These are phyloP conservation scores for Calidris pygmaea DNA, from an alignment of 2,113 vertebrate genomes.

Conservation along the genomic window DNA sequence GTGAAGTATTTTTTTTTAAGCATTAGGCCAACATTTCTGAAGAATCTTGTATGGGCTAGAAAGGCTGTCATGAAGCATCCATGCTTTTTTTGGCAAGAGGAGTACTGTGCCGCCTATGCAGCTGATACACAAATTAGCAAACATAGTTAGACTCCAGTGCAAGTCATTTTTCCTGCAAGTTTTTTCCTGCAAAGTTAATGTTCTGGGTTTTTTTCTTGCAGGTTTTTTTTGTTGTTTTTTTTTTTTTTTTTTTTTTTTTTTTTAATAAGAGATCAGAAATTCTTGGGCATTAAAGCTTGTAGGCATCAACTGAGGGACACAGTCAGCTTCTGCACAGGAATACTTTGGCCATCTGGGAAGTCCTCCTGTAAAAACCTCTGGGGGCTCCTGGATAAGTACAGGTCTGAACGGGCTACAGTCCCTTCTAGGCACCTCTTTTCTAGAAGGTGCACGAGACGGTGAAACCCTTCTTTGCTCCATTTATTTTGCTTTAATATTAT, in stretches of 20 bases:
- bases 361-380: background rate
- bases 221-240: too few species aligned
- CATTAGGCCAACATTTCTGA: background rate
- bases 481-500: slow-evolving; percentile 42
- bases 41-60: background rate
- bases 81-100: background rate
- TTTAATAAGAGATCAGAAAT: background rate
- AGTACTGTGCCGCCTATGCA: background rate
- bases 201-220: background rate
- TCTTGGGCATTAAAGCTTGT: background rate
- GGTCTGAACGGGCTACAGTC: background rate
- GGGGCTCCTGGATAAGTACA: background rate
- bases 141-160: background rate
- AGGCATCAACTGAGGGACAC: background rate
- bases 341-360: background rate
- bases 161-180: background rate
- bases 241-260: background rate
- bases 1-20: background rate
- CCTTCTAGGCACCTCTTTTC: background rate
- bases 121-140: background rate
- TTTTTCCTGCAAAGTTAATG: background rate
- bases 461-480: slow-evolving; percentile 17
- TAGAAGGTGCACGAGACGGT: background rate
- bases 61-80: background rate
- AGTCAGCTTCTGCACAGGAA: background rate